phyloP scores from a whole-genome alignment of 2,113 vertebrate genomes.

The Lamprotornis superbus region DNA sequence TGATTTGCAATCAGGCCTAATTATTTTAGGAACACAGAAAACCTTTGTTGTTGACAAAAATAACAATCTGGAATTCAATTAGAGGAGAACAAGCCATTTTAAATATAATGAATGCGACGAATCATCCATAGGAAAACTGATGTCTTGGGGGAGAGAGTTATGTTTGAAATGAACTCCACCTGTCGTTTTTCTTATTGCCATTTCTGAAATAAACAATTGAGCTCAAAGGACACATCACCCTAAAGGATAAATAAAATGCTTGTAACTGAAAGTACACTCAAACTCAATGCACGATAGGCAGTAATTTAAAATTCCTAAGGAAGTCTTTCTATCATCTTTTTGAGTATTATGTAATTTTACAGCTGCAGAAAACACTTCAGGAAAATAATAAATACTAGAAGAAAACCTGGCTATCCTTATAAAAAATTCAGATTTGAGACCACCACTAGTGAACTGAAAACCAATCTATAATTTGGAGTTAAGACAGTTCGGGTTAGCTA shows the following conservation, averaged over 20 bases:
- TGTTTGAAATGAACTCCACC: constrained; percentile 25
- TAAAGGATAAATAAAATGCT: constrained; percentile 51
- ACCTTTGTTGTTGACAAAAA: constrained; percentile 69
- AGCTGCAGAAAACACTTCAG: not conserved
- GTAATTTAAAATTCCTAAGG: not conserved
- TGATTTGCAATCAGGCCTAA: constrained; percentile 74
- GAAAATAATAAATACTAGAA: not conserved
- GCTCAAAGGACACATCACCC: constrained; percentile 50
- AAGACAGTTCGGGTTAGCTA: not conserved
- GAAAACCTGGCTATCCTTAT: not conserved
- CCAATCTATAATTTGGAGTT: not conserved
- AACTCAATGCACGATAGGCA: not conserved
- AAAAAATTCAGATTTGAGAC: not conserved
- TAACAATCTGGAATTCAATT: constrained; percentile 71
- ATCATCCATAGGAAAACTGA: constrained; percentile 28
- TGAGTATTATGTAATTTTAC: not conserved
- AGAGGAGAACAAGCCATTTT: constrained; percentile 57
- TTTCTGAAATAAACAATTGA: constrained; percentile 60
- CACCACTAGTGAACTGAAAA: not conserved
- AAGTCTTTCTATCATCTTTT: not conserved
- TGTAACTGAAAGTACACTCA: not conserved
- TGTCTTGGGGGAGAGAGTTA: constrained; percentile 46
- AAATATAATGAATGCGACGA: constrained; percentile 55
- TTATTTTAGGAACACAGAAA: constrained; percentile 77
- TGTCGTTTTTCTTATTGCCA: not conserved